These are phyloP conservation scores for Rostratula benghalensis DNA, from an alignment of 2,113 vertebrate genomes.

Conservation along the genomic window DNA sequence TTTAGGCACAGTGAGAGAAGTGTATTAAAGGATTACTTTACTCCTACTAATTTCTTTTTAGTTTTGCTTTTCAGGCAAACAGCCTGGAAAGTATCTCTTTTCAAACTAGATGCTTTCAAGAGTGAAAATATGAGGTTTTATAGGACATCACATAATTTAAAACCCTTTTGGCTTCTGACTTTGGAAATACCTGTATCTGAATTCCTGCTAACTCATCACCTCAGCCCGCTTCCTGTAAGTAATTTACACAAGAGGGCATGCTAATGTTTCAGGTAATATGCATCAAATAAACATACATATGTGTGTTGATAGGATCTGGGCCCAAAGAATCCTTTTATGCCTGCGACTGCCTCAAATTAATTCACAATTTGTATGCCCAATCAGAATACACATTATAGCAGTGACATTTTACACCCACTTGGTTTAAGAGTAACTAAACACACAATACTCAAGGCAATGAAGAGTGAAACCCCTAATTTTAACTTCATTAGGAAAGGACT, in stretches of 20 bases:
- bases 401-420: neutral
- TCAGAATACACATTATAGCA: neutral
- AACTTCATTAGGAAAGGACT: neutral
- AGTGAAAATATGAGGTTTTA: neutral
- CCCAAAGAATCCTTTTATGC: neutral
- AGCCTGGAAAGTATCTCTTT: neutral
- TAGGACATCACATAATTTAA: neutral
- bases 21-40: neutral
- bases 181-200: neutral
- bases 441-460: neutral
- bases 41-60: neutral
- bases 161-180: neutral
- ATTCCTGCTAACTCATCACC: neutral
- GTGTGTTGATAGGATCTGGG: neutral
- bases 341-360: neutral
- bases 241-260: neutral
- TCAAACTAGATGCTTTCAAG: neutral
- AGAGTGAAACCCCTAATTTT: constrained; percentile 16
- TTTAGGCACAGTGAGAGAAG: neutral
- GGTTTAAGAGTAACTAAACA: neutral
- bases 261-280: neutral
- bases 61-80: neutral
- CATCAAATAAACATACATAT: neutral
- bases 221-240: neutral
- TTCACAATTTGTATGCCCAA: neutral